Conservation (phyloP, 1,140 invertebrate species). For the Andricus grossulariae region DNA sequence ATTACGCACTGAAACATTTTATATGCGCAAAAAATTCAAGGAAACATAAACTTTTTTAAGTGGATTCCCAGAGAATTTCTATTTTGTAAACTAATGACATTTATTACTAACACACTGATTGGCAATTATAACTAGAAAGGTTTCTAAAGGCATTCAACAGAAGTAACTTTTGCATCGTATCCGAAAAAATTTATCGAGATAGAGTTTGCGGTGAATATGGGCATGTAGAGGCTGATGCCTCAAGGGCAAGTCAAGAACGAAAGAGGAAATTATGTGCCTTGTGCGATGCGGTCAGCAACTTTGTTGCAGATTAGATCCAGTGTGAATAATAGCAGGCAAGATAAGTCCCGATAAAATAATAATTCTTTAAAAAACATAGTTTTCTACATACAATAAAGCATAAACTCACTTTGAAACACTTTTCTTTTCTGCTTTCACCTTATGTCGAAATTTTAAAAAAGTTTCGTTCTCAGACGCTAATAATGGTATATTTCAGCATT, state of each 20-base stretch:
- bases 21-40: no score
- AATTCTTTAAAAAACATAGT: no score
- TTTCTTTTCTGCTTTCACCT: no score
- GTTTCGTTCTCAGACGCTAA: not conserved
- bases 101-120: no score
- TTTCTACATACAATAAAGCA: constrained; percentile 46
- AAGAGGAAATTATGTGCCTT: constrained; percentile 49
- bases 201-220: not conserved
- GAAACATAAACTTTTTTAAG: no score
- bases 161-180: no score
- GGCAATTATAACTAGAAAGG: no score
- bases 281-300: constrained; percentile 60
- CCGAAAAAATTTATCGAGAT: not conserved
- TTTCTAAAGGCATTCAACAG: no score
- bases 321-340: constrained; percentile 63
- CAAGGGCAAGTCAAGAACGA: constrained; percentile 38
- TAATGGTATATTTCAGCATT: constrained; percentile 12
- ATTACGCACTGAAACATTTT: no score
- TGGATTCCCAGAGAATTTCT: no score
- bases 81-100: no score
- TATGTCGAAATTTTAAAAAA: no score
- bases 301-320: constrained; percentile 62
- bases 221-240: not conserved
- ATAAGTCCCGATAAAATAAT: constrained; percentile 43
- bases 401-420: constrained; percentile 37